Evolutionary conservation across 1,140 invertebrate species (phyloP).

Genomic region (Aphis gossypii): DNA sequence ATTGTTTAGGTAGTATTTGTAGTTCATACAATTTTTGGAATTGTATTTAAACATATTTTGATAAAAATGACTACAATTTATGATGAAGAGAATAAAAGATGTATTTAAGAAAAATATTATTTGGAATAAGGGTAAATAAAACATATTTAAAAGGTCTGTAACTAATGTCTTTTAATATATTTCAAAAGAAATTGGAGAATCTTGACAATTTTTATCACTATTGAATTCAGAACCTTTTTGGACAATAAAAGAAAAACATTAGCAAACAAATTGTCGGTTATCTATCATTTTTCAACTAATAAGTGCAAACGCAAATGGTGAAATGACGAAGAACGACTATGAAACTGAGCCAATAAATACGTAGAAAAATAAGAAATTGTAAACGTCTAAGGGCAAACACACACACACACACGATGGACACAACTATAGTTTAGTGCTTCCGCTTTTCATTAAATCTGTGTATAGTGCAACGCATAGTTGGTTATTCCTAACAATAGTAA

Average conservation of each 20-base stretch:
- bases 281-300: background rate
- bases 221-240: background rate
- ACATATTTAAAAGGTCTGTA: conserved; percentile 19
- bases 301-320: background rate
- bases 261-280: background rate
- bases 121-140: conserved; percentile 46
- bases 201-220: background rate
- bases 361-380: background rate
- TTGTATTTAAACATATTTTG: background rate
- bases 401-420: background rate
- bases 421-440: background rate
- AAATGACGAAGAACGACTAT: background rate
- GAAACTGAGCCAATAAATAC: background rate
- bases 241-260: background rate
- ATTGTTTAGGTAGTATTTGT: background rate
- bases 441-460: background rate
- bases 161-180: background rate
- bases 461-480: background rate
- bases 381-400: background rate
- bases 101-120: background rate
- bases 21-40: background rate
- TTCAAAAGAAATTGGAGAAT: background rate
- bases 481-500: background rate
- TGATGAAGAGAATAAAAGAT: background rate
- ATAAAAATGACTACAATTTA: background rate